Evolutionary conservation across 1,140 invertebrate genomes (phyloP), one percentile per base, ranked within the genome.

Genomic region (Palaemon carinicauda): DNA sequence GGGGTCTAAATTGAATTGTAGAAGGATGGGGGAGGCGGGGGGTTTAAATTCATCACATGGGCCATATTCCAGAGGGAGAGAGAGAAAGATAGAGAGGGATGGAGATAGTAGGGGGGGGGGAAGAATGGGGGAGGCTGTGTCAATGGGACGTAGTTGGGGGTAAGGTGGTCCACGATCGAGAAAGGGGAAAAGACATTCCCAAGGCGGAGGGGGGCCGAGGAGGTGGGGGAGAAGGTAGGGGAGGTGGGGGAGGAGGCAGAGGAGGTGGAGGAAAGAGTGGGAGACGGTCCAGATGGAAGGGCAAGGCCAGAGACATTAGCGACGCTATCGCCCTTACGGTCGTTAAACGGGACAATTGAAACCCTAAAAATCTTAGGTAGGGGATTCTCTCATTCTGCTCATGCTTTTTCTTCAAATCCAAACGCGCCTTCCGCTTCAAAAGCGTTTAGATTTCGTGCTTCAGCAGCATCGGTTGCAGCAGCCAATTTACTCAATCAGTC

Each of bases 31-130:
- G 56, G 41, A 50, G 21, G 33, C 41, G 82, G 82, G 51, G 71
- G 81, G 81, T 86, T 86, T 86, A 86, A 86, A 86, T 86, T 80
- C 84, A 86, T 86, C 84, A 86, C 80, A 78, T 71, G 77, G 78
- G 69, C 27, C 73, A 53, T 24, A 53, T 74, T 74, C 53, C 21
- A 74, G 82, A 74, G 60, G 50, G 56, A 41, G 41, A 41, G 41
- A 41, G 33, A 21, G n/a, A n/a, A n/a, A n/a, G n/a, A n/a, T n/a
- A n/a, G n/a, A n/a, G n/a, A n/a, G n/a, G n/a, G n/a, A n/a, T n/a
- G n/a, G n/a, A n/a, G n/a, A n/a, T n/a, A n/a, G 1, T 29, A 14
- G n/a, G 33, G 60, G 41, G 31, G 19, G 54, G 50, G 27, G 69
- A 73, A 14, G 29, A 24, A 29, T 3, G 27, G 69, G 14, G 69